Evolutionary conservation across 2,113 vertebrate genomes (phyloP).

Genomic region (Bagarius yarrelli): DNA sequence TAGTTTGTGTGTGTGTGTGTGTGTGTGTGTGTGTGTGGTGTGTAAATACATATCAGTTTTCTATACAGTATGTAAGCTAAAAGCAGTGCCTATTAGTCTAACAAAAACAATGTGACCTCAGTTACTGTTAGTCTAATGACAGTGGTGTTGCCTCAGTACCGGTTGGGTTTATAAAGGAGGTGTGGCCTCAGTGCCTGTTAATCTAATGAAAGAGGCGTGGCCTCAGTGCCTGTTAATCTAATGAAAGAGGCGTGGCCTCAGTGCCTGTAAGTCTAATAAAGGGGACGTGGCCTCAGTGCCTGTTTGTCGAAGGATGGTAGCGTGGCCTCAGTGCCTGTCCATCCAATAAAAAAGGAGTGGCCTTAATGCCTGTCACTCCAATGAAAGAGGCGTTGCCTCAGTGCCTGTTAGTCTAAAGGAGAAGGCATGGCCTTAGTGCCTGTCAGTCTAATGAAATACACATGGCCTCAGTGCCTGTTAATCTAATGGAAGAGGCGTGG

Average conservation of each 20-base stretch:
- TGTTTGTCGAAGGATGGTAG: background rate
- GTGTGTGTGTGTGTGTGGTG: conserved; percentile 19
- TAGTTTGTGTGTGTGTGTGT: background rate
- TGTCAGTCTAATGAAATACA: background rate
- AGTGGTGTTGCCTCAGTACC: too few relatives aligned
- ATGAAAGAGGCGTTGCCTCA: background rate
- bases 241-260: background rate
- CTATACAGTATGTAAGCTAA: too few relatives aligned
- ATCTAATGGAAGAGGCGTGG: background rate
- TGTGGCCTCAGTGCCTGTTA: background rate
- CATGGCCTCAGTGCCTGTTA: background rate
- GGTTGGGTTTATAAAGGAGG: background rate
- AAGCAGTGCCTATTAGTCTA: too few relatives aligned
- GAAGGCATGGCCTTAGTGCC: background rate
- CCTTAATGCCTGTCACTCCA: background rate
- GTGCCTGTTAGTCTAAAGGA: background rate
- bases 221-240: background rate
- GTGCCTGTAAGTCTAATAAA: background rate
- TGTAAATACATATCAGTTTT: background rate
- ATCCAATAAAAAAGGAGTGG: background rate
- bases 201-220: background rate
- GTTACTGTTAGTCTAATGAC: too few relatives aligned
- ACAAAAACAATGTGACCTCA: too few relatives aligned
- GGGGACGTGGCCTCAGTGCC: background rate
- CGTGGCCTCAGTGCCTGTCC: background rate